Conservation (phyloP, 2,888 invertebrate species). For the Rhamphomyia laevipes region DNA sequence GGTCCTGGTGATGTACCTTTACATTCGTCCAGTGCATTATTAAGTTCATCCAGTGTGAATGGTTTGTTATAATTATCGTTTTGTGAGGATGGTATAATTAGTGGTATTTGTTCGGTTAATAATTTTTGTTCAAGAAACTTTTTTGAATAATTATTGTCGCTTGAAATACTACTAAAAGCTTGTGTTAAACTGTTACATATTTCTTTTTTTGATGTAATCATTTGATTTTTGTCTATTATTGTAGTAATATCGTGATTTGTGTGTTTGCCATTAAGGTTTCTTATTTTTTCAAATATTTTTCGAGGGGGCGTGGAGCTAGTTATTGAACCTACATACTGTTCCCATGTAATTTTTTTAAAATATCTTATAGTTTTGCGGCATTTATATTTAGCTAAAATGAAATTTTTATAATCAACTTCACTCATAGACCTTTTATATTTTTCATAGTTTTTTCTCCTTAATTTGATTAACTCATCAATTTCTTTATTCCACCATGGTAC, state of each 20-base stretch:
- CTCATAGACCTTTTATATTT: neutral
- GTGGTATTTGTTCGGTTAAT: neutral
- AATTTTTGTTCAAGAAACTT: neutral
- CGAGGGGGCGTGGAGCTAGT: no score
- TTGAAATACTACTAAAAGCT: neutral
- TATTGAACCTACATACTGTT: no score
- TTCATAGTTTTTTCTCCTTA: neutral
- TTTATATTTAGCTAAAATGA: neutral
- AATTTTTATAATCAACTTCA: neutral
- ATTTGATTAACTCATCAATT: neutral
- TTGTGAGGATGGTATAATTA: neutral
- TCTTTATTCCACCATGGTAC: neutral
- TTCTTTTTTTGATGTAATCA: neutral
- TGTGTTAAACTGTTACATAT: neutral
- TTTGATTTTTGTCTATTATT: no score
- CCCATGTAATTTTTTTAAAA: neutral
- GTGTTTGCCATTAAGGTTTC: no score
- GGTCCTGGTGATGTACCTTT: no score
- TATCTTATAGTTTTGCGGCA: neutral
- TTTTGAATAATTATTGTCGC: neutral
- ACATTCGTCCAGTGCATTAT: neutral
- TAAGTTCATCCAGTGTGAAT: neutral
- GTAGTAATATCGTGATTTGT: no score
- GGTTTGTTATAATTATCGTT: neutral
- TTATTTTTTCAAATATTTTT: no score